phyloP scores from a whole-genome alignment of 1,140 invertebrate species.

The Drosophila repleta region DNA sequence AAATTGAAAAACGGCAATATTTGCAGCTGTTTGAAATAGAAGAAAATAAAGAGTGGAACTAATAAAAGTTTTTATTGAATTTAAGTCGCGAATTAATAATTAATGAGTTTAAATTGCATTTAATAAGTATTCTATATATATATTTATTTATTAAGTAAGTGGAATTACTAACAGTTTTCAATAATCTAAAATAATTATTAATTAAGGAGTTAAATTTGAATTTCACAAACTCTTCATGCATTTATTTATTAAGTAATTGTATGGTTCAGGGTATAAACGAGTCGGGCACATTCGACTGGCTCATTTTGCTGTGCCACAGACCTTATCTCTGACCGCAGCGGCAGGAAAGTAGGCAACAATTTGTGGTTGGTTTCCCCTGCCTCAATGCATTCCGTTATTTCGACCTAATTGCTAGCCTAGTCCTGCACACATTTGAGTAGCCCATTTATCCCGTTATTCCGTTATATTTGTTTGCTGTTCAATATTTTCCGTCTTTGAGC shows the following conservation, averaged over 20 bases:
- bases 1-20: neutral
- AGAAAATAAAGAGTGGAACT: too few relatives aligned
- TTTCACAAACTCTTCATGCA: too few relatives aligned
- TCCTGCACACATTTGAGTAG: neutral
- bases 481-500: slow-evolving; percentile 14
- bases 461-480: neutral
- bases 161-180: too few relatives aligned
- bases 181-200: too few relatives aligned
- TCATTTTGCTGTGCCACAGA: neutral
- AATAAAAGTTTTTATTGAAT: too few relatives aligned
- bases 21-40: neutral
- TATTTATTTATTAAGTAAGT: too few relatives aligned
- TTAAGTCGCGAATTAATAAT: too few relatives aligned
- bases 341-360: slow-evolving; percentile 57
- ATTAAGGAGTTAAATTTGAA: too few relatives aligned
- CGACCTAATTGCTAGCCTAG: neutral
- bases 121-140: too few relatives aligned
- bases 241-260: too few relatives aligned
- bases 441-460: neutral
- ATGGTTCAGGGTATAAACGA: neutral
- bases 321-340: neutral
- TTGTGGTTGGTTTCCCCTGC: slow-evolving; percentile 15
- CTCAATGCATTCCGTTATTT: neutral
- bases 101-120: neutral
- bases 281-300: neutral